A percentile compares a stretch with the other conserved stretches of the same genome.
Conservation (phyloP, 2,113 vertebrate species). For the Candoia aspera region DNA sequence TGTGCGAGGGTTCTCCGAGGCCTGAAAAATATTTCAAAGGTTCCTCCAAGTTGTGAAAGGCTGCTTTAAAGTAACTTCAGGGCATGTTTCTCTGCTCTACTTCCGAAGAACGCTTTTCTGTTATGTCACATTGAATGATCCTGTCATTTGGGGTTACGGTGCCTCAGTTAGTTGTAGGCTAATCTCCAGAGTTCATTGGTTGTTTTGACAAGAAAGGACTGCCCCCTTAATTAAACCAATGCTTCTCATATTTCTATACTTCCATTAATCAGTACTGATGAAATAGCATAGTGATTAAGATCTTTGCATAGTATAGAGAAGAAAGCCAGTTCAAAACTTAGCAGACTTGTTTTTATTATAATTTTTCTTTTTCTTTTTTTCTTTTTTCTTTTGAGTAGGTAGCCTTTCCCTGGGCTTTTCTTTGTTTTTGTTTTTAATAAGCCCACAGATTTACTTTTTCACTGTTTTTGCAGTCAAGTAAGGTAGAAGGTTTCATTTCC, state of each 20-base stretch:
- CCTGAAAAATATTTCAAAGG: too few species aligned
- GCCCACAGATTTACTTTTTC: not conserved
- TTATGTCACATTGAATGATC: not conserved
- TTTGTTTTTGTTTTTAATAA: not conserved
- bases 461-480: not conserved
- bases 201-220: not conserved
- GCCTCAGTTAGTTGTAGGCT: not conserved
- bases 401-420: not conserved
- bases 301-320: not conserved
- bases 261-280: not conserved
- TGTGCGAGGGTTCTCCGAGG: too few species aligned
- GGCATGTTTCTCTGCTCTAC: not conserved
- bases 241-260: not conserved
- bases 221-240: not conserved
- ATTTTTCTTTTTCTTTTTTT: too few species aligned
- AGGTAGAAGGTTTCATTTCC: not conserved
- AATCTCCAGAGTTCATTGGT: not conserved
- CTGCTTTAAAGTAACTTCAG: not conserved
- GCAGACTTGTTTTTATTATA: too few species aligned
- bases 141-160: not conserved
- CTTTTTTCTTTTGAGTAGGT: not conserved
- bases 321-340: not conserved
- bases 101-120: not conserved
- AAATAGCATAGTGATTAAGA: not conserved
- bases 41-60: too few species aligned